A percentile compares a stretch with the other conserved stretches of the same genome.
Conservation (phyloP, 2,888 invertebrate genomes). For the Lasioglossum oenotherae region DNA sequence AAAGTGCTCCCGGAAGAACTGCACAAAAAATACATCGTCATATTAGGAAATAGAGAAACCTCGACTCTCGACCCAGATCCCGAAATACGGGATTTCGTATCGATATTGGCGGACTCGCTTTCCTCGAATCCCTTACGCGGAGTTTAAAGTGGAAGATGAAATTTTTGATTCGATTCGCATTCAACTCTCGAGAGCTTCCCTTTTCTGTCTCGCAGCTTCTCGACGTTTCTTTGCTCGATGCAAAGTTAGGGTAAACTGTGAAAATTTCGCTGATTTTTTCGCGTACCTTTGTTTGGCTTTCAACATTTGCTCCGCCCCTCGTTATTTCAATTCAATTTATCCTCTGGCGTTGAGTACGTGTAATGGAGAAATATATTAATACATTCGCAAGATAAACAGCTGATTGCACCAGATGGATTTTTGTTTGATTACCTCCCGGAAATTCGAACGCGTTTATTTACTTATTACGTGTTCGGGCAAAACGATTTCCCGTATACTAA, state of each 20-base stretch:
- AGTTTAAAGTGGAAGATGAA: neutral
- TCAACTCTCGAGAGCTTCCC: neutral
- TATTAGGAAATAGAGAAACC: conserved; percentile 4
- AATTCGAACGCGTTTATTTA: neutral
- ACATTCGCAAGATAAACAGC: neutral
- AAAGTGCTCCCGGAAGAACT: neutral
- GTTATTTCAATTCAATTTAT: neutral
- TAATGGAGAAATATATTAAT: neutral
- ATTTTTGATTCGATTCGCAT: neutral
- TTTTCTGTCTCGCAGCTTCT: neutral
- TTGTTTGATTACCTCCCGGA: neutral
- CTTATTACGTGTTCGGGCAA: neutral
- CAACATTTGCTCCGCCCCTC: neutral
- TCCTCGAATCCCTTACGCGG: neutral
- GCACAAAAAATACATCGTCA: neutral
- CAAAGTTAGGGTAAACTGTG: neutral
- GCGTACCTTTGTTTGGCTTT: neutral
- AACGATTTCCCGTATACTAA: neutral
- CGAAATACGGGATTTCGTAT: neutral
- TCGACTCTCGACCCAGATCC: conserved; percentile 26
- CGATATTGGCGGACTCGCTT: neutral
- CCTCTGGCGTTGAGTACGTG: neutral
- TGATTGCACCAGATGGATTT: neutral
- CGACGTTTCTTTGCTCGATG: neutral
- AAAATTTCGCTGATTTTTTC: neutral